These are phyloP conservation scores for Falco rusticolus DNA, from an alignment of 2,797 vertebrate species.

Conservation along the genomic window DNA sequence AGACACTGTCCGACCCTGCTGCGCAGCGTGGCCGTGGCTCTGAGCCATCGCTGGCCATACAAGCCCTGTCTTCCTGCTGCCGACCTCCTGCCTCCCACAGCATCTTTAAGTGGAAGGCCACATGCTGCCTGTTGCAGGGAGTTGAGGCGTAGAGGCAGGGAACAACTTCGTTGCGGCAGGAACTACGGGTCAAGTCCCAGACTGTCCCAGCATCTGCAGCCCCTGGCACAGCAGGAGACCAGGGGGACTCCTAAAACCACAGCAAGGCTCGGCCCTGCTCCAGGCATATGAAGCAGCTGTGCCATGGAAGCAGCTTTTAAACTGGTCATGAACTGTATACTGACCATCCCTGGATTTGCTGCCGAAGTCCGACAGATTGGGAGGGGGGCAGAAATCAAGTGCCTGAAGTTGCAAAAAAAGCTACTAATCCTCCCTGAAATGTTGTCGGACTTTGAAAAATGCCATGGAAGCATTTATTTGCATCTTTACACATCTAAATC, in stretches of 20 bases:
- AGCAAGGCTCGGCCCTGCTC: background rate
- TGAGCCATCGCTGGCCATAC: rapidly evolving
- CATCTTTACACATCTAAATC: background rate
- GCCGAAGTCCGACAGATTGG: background rate
- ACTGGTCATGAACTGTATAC: background rate
- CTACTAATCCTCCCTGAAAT: background rate
- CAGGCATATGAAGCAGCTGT: background rate
- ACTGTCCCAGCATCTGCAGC: background rate
- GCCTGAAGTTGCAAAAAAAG: background rate
- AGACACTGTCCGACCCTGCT: rapidly evolving
- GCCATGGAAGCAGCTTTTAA: background rate
- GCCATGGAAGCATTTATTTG: background rate
- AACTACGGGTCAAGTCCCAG: background rate
- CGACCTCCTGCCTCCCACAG: background rate
- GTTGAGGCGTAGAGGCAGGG: background rate
- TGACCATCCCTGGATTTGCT: background rate
- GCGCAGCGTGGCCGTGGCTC: rapidly evolving
- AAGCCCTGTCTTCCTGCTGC: background rate
- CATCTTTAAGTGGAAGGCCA: background rate
- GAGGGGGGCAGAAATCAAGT: background rate
- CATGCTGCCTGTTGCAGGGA: rapidly evolving
- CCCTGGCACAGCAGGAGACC: rapidly evolving
- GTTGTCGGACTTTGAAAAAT: background rate
- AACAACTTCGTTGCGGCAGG: background rate
- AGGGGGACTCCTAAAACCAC: background rate